These are phyloP conservation scores for Onthophagus sagittarius DNA, from an alignment of 2,888 invertebrate genomes.

Conservation along the genomic window DNA sequence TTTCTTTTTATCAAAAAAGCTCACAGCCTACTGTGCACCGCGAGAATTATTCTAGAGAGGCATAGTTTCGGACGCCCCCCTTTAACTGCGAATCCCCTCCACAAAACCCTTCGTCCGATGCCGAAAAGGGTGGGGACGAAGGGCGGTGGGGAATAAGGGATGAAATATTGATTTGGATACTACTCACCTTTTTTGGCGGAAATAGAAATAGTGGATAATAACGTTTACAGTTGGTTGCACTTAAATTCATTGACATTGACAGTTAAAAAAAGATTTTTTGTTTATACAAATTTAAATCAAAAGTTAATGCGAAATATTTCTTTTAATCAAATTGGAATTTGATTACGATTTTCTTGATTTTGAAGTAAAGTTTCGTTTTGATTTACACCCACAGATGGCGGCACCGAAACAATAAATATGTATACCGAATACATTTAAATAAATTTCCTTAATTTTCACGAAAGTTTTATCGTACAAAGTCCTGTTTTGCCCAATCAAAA, in stretches of 20 bases:
- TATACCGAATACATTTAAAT: background rate
- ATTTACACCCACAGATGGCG: background rate
- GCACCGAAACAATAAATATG: background rate
- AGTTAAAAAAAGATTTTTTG: background rate
- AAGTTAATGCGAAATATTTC: no score
- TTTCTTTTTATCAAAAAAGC: slow-evolving; percentile 29
- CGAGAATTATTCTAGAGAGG: slow-evolving; percentile 3
- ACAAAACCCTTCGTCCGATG: slow-evolving; percentile 43
- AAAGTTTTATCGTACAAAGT: background rate
- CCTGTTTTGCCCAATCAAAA: background rate
- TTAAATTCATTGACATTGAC: background rate
- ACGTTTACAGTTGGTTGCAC: background rate
- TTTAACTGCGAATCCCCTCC: slow-evolving; percentile 50
- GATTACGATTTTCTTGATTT: background rate
- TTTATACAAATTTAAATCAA: background rate
- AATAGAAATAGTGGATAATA: slow-evolving; percentile 27
- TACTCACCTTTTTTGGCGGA: slow-evolving; percentile 29
- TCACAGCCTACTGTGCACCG: slow-evolving; percentile 7
- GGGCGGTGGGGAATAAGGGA: slow-evolving; percentile 33
- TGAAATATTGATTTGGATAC: slow-evolving; percentile 45
- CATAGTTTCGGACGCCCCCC: background rate
- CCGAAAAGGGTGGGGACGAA: slow-evolving; percentile 43
- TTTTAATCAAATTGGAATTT: background rate
- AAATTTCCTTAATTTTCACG: background rate
- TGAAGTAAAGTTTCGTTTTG: background rate